Evolutionary conservation across 2,797 vertebrate species (phyloP).

Genomic region (Ptychadena robeensis): DNA sequence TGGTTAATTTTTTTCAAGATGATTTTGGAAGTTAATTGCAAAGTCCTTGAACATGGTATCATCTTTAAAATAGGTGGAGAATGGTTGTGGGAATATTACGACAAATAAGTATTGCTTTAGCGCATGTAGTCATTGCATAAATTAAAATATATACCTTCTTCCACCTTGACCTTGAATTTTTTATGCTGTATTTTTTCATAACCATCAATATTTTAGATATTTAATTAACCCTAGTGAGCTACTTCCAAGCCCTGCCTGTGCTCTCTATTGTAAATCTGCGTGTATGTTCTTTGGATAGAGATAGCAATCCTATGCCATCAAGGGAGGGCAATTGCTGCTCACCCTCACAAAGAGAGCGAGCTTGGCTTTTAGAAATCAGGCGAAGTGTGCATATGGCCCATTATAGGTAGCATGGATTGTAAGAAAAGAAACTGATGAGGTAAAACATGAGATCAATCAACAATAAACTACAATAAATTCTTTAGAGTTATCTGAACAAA

Average conservation of each 20-base stretch:
- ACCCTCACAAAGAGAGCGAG: neutral
- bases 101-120: no score
- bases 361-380: neutral
- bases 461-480: neutral
- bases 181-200: neutral
- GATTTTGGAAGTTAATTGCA: no score
- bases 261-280: neutral
- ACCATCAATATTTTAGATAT: neutral
- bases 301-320: neutral
- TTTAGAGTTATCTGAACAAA: constrained; percentile 21
- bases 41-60: no score
- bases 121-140: no score
- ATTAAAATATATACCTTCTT: no score
- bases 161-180: neutral
- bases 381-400: no score
- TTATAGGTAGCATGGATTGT: neutral
- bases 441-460: neutral
- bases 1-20: no score
- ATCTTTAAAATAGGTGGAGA: no score
- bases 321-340: neutral
- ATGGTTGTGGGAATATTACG: no score
- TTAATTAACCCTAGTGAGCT: neutral
- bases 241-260: neutral
- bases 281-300: neutral
- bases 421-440: neutral